A percentile compares a stretch with the other conserved stretches of the same genome.
phyloP scores from a whole-genome alignment of 2,113 vertebrate species.

The Muntiacus reevesi region DNA sequence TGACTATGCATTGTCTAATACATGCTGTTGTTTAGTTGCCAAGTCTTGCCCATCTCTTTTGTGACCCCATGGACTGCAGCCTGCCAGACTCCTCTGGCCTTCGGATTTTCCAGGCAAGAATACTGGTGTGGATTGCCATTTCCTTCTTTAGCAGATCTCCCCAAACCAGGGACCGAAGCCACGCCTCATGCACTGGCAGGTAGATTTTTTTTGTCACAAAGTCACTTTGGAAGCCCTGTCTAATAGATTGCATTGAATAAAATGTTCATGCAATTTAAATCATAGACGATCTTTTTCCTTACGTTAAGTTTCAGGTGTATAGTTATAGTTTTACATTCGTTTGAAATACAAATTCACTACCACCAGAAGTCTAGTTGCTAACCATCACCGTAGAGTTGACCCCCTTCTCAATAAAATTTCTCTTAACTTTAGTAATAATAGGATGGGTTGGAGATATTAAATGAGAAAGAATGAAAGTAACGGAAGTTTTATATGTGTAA shows the following conservation, averaged over 20 bases:
- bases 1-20: not conserved
- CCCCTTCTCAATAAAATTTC: not conserved
- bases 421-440: not conserved
- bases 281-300: not conserved
- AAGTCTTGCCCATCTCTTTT: not conserved
- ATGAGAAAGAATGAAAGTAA: not conserved
- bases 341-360: not conserved
- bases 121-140: not conserved
- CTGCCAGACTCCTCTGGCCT: not conserved
- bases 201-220: not conserved
- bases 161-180: not conserved
- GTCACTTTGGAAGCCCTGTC: not conserved
- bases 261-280: conserved; percentile 1
- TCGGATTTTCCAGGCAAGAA: not conserved
- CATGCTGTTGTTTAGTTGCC: not conserved
- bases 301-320: not conserved
- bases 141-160: not conserved
- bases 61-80: not conserved
- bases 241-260: not conserved
- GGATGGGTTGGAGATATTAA: not conserved
- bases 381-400: not conserved
- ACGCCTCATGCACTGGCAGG: not conserved
- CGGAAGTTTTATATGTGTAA: not conserved
- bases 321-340: not conserved
- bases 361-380: not conserved